Conservation (phyloP, 2,797 vertebrate genomes). For the Distichodus sexfasciatus region DNA sequence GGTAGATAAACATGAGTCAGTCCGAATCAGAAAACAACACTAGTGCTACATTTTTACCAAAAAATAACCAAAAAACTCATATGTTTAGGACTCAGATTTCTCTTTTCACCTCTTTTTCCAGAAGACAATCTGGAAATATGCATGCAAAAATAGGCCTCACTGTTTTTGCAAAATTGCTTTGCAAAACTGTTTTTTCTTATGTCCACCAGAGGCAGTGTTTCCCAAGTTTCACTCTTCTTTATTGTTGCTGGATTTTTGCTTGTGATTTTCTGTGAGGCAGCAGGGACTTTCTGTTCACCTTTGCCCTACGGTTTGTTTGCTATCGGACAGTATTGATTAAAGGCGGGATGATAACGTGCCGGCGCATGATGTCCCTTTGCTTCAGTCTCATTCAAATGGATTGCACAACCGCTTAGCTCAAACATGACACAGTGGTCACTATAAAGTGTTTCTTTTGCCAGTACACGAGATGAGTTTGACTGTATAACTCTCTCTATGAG, state of each 20-base stretch:
- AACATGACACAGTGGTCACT: background rate
- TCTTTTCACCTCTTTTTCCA: too few species aligned
- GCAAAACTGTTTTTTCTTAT: background rate
- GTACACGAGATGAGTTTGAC: too few species aligned
- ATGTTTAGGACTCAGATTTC: background rate
- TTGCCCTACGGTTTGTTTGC: constrained; percentile 49
- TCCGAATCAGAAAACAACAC: constrained; percentile 31
- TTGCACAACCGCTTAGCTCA: constrained; percentile 18
- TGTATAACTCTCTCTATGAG: too few species aligned
- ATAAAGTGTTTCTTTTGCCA: too few species aligned
- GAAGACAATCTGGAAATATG: too few species aligned
- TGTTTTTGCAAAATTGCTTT: background rate
- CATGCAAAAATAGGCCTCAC: too few species aligned
- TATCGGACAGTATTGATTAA: constrained; percentile 59
- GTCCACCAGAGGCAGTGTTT: constrained; percentile 44
- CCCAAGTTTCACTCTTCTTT: constrained; percentile 7
- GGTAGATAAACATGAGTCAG: constrained; percentile 55
- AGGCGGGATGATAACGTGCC: constrained; percentile 22
- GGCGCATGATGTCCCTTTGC: constrained; percentile 32
- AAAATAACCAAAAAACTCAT: background rate
- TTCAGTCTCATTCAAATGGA: constrained; percentile 31
- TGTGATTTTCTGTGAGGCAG: constrained; percentile 17
- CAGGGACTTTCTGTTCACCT: constrained; percentile 52
- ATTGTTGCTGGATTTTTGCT: background rate
- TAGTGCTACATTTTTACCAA: background rate